A percentile compares a stretch with the other conserved stretches of the same genome.
Conservation (phyloP, 2,888 invertebrate species). For the Pecten maximus region DNA sequence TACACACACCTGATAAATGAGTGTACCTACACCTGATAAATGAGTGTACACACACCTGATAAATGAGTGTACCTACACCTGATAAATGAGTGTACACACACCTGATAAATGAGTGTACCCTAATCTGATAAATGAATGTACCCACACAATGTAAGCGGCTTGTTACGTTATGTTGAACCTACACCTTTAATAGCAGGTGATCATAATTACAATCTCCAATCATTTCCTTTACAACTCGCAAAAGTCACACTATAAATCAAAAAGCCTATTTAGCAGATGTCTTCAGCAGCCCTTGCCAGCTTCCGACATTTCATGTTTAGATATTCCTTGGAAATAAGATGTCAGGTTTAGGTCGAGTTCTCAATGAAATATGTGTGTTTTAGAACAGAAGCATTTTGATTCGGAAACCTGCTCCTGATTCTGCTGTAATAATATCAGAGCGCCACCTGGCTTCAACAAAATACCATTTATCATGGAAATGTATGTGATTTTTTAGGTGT, state of each 20-base stretch:
- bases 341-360: background rate
- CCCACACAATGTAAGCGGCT: background rate
- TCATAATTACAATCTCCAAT: background rate
- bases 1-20: background rate
- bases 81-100: background rate
- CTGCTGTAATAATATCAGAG: background rate
- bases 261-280: slow-evolving; percentile 19
- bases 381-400: slow-evolving; percentile 18
- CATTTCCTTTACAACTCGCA: background rate
- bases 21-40: background rate
- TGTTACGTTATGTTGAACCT: background rate
- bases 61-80: background rate
- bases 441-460: background rate
- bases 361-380: slow-evolving; percentile 30
- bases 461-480: slow-evolving; percentile 25
- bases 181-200: background rate
- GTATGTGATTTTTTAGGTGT: background rate
- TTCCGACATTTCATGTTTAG: slow-evolving; percentile 29
- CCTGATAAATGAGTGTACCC: background rate
- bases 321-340: slow-evolving; percentile 22
- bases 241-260: background rate
- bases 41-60: background rate
- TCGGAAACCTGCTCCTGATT: background rate
- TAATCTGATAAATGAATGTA: background rate
- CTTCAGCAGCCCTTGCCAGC: background rate